Evolutionary conservation across 2,113 vertebrate species (phyloP).

Genomic region (Pseudolaguvia tuberculata): DNA sequence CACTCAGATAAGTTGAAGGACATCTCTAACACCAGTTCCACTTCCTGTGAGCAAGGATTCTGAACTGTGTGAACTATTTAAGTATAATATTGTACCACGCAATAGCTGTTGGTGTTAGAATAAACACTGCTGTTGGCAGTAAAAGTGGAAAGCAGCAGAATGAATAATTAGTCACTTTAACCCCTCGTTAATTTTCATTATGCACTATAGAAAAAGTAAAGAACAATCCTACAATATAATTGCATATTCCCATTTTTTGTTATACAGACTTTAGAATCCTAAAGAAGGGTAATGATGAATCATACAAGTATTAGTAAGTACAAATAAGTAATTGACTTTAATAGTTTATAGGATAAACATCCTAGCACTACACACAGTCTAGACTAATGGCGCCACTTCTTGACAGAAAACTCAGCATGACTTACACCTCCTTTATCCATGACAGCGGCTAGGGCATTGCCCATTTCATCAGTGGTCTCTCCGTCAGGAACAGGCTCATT

Average conservation of each 20-base stretch:
- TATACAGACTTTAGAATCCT: not conserved
- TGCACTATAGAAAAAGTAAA: not conserved
- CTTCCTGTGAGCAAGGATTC: not conserved
- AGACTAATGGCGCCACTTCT: conserved; percentile 49
- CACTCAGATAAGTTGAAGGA: not conserved
- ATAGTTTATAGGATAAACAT: not conserved
- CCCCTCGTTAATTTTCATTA: too few species aligned
- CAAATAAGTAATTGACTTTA: not conserved
- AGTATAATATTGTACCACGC: not conserved
- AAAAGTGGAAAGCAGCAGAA: not conserved
- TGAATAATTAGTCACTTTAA: too few species aligned
- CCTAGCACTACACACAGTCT: not conserved
- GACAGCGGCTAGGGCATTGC: conserved; percentile 80
- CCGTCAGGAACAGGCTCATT: conserved; percentile 61
- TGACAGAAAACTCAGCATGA: conserved; percentile 54
- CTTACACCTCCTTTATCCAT: conserved; percentile 84
- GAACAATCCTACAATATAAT: not conserved
- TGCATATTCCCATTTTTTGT: not conserved
- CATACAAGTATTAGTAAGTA: not conserved
- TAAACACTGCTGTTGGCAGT: not conserved
- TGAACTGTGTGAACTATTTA: not conserved
- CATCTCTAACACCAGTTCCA: not conserved
- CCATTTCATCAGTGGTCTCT: conserved; percentile 68
- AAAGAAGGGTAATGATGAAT: not conserved
- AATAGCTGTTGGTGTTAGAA: not conserved